phyloP scores from a whole-genome alignment of 2,797 vertebrate genomes.

The Dermochelys coriacea region DNA sequence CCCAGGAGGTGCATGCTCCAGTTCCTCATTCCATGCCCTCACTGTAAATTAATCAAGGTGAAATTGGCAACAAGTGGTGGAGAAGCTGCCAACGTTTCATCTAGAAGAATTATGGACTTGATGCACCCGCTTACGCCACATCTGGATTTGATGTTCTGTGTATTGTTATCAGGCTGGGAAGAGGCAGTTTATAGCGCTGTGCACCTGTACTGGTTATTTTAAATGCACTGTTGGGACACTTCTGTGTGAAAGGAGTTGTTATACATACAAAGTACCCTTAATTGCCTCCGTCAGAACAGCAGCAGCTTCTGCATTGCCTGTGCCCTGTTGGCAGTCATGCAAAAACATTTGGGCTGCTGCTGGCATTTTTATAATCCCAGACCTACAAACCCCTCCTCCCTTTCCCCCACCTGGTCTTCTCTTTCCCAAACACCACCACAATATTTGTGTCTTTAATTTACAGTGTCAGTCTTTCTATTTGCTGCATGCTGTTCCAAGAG shows the following conservation, averaged over 20 bases:
- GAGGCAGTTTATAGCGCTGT: background rate
- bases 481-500: background rate
- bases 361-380: background rate
- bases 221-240: background rate
- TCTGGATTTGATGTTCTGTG: fast-evolving
- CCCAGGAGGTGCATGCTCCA: fast-evolving
- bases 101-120: fast-evolving
- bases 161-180: fast-evolving
- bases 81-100: background rate
- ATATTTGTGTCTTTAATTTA: background rate
- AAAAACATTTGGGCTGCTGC: background rate
- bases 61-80: background rate
- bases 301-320: background rate
- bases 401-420: background rate
- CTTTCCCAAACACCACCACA: fast-evolving
- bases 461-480: background rate
- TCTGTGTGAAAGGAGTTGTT: fast-evolving
- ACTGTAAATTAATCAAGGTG: fast-evolving
- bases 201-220: background rate
- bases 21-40: background rate
- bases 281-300: background rate
- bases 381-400: fast-evolving
- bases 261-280: fast-evolving
- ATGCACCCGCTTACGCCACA: background rate
- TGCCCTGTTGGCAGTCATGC: background rate